Percentiles rank a stretch among this genome's conserved stretches.
Conservation (phyloP, 2,113 vertebrate genomes). For the Cyanoderma ruficeps region DNA sequence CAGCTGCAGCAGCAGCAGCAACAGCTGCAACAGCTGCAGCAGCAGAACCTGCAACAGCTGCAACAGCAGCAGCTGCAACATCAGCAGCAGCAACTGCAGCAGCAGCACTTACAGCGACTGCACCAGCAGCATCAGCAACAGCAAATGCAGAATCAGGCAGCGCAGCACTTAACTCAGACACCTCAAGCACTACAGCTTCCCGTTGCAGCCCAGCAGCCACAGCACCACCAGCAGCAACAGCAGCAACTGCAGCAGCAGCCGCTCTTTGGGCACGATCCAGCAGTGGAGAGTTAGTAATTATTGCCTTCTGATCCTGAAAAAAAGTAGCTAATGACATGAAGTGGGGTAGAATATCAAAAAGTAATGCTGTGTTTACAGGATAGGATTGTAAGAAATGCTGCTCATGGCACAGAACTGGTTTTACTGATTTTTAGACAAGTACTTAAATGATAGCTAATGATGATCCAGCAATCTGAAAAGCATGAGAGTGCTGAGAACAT, state of each 20-base stretch:
- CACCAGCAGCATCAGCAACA: slow-evolving; percentile 74
- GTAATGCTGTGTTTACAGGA: neutral
- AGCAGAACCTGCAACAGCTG: slow-evolving; percentile 78
- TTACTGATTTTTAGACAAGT: neutral
- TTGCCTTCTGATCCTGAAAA: neutral
- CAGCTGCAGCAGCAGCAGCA: slow-evolving; percentile 79
- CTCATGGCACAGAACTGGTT: neutral
- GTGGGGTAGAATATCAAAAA: neutral
- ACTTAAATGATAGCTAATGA: neutral
- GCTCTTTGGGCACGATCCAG: slow-evolving; percentile 91
- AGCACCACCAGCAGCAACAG: slow-evolving; percentile 67
- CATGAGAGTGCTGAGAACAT: neutral
- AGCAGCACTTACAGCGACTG: slow-evolving; percentile 75
- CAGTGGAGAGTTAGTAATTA: slow-evolving; percentile 86
- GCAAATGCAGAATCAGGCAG: slow-evolving; percentile 73
- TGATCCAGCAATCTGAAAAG: neutral
- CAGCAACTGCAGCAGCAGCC: slow-evolving; percentile 78
- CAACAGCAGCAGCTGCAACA: slow-evolving; percentile 73
- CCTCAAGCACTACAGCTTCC: slow-evolving; percentile 78
- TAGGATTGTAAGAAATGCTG: neutral
- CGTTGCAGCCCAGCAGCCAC: slow-evolving; percentile 74
- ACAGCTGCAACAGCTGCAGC: slow-evolving; percentile 74
- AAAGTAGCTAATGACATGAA: neutral
- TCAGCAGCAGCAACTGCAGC: slow-evolving; percentile 80
- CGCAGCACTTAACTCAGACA: slow-evolving; percentile 58